Percentiles rank a stretch among this genome's conserved stretches.
phyloP scores from a whole-genome alignment of 35 echinoderm and acorn worm genomes.

The Amphiura filiformis region DNA sequence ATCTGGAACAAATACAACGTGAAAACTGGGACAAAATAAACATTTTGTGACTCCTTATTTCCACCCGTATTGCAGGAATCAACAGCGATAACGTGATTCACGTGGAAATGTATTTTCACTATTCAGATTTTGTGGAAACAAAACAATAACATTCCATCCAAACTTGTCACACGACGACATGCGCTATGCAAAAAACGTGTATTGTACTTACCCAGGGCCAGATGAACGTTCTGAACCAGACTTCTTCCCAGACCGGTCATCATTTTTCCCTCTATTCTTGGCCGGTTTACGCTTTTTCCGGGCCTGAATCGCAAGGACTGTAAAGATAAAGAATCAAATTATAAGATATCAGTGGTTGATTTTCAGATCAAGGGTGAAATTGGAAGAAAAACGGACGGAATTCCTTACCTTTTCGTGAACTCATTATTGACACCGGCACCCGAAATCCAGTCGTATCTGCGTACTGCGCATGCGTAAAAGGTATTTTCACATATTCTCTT shows the following conservation, averaged over 20 bases:
- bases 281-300: conserved; percentile 2
- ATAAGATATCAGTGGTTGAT: not conserved
- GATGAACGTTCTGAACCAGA: not conserved
- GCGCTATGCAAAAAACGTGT: not conserved
- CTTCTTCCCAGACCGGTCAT: not conserved
- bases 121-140: not conserved
- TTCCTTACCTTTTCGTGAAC: conserved; percentile 11
- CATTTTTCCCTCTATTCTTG: conserved; percentile 9
- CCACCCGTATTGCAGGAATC: no score
- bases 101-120: no score
- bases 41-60: no score
- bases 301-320: conserved; percentile 1
- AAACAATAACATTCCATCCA: not conserved
- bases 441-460: not conserved
- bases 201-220: not conserved
- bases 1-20: no score
- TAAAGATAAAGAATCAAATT: not conserved
- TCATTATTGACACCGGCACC: conserved; percentile 7
- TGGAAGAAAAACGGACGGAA: not conserved
- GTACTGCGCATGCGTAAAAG: not conserved
- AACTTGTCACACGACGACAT: not conserved
- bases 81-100: no score
- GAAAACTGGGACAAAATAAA: no score
- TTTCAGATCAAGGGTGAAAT: not conserved
- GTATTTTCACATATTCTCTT: not conserved